Evolutionary conservation across 2,113 vertebrate genomes (phyloP).

Genomic region (Athene cunicularia): DNA sequence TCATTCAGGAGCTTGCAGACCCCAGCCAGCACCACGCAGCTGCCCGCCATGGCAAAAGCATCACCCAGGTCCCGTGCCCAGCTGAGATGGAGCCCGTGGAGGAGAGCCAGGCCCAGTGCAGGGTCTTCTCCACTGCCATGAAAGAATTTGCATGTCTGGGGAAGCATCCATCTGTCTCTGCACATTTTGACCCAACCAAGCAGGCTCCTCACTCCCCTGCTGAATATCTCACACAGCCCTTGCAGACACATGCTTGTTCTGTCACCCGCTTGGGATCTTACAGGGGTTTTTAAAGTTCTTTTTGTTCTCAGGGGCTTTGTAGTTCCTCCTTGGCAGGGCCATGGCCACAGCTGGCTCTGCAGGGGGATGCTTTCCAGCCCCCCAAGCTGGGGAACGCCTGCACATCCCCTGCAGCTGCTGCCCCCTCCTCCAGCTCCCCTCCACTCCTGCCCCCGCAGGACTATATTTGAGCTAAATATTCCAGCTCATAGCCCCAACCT

Average conservation of each 20-base stretch:
- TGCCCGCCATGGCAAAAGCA: neutral
- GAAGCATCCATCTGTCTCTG: neutral
- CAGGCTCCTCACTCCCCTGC: neutral
- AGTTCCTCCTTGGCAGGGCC: neutral
- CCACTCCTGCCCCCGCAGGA: neutral
- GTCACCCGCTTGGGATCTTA: neutral
- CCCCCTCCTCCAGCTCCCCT: neutral
- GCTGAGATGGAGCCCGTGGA: neutral
- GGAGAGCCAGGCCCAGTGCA: neutral
- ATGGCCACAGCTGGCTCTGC: accelerated
- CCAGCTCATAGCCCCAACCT: neutral
- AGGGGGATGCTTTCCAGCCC: neutral
- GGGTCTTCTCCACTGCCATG: accelerated
- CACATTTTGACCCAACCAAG: neutral
- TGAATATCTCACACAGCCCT: accelerated
- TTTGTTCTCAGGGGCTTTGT: neutral
- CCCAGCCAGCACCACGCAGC: neutral
- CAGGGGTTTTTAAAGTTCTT: neutral
- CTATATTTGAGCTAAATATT: conserved; percentile 18
- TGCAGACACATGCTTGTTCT: neutral
- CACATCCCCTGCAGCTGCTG: neutral
- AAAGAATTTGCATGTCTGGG: neutral
- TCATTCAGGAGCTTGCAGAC: neutral
- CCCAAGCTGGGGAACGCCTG: accelerated
- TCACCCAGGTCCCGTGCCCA: neutral